Evolutionary conservation across 2,888 invertebrate genomes (phyloP), one percentile per base, ranked within the genome.

Genomic region (Parnassius mnemosyne): DNA sequence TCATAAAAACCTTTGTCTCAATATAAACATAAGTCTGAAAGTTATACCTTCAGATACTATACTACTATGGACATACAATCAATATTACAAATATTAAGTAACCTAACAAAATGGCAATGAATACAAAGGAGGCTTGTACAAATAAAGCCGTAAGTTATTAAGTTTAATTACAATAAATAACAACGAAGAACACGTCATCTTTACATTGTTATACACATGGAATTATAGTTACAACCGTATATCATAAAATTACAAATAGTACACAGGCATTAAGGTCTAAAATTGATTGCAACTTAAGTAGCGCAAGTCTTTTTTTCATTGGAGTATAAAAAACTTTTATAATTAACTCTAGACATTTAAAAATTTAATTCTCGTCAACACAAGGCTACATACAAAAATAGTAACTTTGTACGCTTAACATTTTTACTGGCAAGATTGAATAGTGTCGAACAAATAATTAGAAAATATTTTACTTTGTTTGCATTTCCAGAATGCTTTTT

Each of bases 81-180:
- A 56, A 49, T 9, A 12, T 41, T 47, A 59, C 59, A 42, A 16
- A 10, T 42, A 50, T 51, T 49, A 57, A 44, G 25, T 54, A 57
- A 58, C 55, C 51, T 63, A 63, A 57, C 34, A 53, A 50, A 63
- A 63, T 59, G 63, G 63, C 63, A 63, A 63, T 58, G 54, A 56
- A 61, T 55, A 61, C 51, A 58, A 58, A 51, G 1, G 16, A 46
- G 58, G 41, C 54, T 50, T 16, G 51, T 50, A 47, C 51, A 50
- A 58, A 25, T 61, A 59, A 25, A 43, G 34, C 51, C 55, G 51
- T 41, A 49, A 12, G 34, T 11, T 42, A 43, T 34, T 42, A 53
- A 16, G 11, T 44, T 25, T 54, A 53, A 49, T 13, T 57, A 62
- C 46, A 62, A 58, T 58, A 54, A 61, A 57, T 46, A 58, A 62